phyloP scores from a whole-genome alignment of 2,797 vertebrate species.

The Natrix natrix region DNA sequence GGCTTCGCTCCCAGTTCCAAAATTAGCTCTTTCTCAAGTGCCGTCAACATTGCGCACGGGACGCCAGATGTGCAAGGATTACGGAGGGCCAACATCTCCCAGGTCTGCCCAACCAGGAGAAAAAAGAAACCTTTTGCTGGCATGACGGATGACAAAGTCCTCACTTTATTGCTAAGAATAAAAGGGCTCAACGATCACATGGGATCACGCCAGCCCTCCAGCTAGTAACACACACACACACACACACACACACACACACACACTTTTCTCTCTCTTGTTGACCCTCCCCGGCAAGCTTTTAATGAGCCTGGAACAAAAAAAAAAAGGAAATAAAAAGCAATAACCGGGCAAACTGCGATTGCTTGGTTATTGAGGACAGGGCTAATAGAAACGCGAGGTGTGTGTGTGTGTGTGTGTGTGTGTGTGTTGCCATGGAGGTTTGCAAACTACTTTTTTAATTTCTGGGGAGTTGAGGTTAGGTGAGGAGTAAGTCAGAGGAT shows the following conservation, averaged over 20 bases:
- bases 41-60: conserved; percentile 10
- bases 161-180: conserved; percentile 50
- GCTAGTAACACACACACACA: conserved; percentile 14
- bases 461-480: background rate
- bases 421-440: background rate
- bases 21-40: conserved; percentile 34
- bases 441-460: background rate
- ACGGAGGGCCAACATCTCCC: background rate
- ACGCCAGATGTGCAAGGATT: background rate
- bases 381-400: conserved; percentile 40
- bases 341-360: conserved; percentile 29
- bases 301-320: conserved; percentile 24
- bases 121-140: conserved; percentile 30
- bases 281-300: conserved; percentile 31
- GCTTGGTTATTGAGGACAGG: conserved; percentile 49
- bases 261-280: background rate
- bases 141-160: conserved; percentile 45
- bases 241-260: conserved; percentile 12
- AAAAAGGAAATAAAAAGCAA: conserved; percentile 45
- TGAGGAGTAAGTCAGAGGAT: background rate
- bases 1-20: conserved; percentile 35
- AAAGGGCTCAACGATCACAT: conserved; percentile 50
- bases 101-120: conserved; percentile 7
- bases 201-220: conserved; percentile 41
- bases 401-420: background rate